phyloP scores from a whole-genome alignment of 2,888 invertebrate species.

The Leptinotarsa juncta region DNA sequence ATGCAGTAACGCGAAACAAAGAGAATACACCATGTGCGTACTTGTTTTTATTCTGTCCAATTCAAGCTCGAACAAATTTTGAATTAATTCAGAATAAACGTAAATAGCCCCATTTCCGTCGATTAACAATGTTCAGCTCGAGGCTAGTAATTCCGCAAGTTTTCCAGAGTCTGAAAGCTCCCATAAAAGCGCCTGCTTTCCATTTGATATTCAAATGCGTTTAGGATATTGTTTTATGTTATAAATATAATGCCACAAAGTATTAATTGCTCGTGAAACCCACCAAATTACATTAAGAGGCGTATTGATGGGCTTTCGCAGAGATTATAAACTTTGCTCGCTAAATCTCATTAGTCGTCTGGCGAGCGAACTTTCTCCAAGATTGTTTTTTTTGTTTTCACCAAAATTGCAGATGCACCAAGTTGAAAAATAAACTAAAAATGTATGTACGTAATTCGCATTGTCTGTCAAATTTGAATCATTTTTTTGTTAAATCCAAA shows the following conservation, averaged over 20 bases:
- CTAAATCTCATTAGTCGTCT: constrained; percentile 40
- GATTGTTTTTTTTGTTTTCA: background rate
- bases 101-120: constrained; percentile 61
- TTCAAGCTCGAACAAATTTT: constrained; percentile 58
- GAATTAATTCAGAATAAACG: constrained; percentile 62
- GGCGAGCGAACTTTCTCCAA: background rate
- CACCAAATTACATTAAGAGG: constrained; percentile 52
- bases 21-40: constrained; percentile 14
- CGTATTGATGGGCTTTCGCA: constrained; percentile 52
- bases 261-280: constrained; percentile 55
- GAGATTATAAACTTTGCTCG: constrained; percentile 53
- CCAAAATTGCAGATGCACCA: background rate
- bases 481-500: no score
- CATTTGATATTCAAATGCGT: constrained; percentile 61
- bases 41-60: constrained; percentile 54
- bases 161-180: constrained; percentile 57
- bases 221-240: constrained; percentile 61
- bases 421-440: no score
- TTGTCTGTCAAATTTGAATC: no score
- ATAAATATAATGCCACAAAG: constrained; percentile 59
- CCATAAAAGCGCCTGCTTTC: constrained; percentile 54
- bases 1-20: background rate
- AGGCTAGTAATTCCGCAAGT: constrained; percentile 56
- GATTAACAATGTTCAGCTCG: constrained; percentile 59
- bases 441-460: no score